Conservation (phyloP, 2,888 invertebrate species). For the Ecliptopera silaceata region DNA sequence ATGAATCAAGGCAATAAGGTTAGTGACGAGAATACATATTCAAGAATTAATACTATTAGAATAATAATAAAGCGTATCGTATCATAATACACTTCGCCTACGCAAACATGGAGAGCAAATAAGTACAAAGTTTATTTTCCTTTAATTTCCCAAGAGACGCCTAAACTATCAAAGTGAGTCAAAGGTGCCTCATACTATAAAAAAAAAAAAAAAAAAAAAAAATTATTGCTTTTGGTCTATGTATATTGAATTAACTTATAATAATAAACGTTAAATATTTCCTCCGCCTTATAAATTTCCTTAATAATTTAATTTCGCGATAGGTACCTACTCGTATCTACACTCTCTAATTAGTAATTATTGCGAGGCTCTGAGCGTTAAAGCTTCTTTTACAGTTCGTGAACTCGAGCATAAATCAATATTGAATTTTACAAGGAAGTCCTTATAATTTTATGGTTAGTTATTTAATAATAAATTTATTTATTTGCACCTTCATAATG, state of each 20-base stretch:
- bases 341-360: constrained; percentile 41
- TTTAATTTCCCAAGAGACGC: constrained; percentile 48
- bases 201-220: no score
- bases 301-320: constrained; percentile 42
- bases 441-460: background rate
- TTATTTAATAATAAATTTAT: no score
- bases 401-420: constrained; percentile 17
- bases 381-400: constrained; percentile 28
- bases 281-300: constrained; percentile 21
- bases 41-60: no score
- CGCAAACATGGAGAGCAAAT: constrained; percentile 37
- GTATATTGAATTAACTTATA: constrained; percentile 30
- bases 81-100: constrained; percentile 28
- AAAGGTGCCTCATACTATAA: background rate
- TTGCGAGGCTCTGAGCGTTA: constrained; percentile 29
- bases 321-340: constrained; percentile 27
- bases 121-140: constrained; percentile 32
- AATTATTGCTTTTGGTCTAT: no score
- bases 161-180: constrained; percentile 35
- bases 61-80: no score
- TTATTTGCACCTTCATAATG: no score
- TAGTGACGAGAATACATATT: no score
- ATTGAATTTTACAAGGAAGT: constrained; percentile 17
- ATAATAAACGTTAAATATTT: constrained; percentile 24
- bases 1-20: no score